Base-by-base conservation (phyloP, 2,797 vertebrate genomes). In the Anabas testudineus region DNA sequence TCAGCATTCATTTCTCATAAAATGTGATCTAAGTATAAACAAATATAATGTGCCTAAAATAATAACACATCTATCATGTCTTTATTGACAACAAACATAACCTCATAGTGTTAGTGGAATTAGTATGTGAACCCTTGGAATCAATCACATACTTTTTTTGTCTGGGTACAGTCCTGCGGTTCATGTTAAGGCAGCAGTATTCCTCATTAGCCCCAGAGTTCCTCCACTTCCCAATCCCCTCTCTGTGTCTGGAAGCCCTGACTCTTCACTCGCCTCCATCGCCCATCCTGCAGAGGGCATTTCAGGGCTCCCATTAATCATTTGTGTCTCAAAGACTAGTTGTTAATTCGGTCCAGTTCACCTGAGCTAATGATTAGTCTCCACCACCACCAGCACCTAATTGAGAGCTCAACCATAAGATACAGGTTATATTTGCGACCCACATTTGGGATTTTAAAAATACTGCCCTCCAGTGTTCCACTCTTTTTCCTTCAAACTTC, bases 351-450 rank as follows among this genome's bases (percentile, higher is more conserved):
- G 64, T 72, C 71, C 69, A 76, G 85, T 84, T 85, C 78, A 52
- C 71, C 76, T 87, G 84, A 88, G 92, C 91, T 67, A 92, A 91
- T 92, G 92, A 93, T 90, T 81, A 89, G 83, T 46, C 63, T 60
- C 49, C 67, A 16, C 37, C 32, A 48, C 76, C 63, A 51, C 41
- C 47, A 46, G 54, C 69, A 63, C 83, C 84, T 84, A 83, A 92
- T 92, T 90, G 92, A 87, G 78, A 87, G 64, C 80, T 87, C 65
- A 72, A 70, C 76, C 65, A 76, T 78, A 73, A 82, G 83, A 32
- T 24, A 9, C 16, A 48, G 53, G 51, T 45, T 70, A 24, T 14
- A 22, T 71, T 63, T 7, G 12, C 54, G 51, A 59, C 28, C 43
- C 24, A 62, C 46, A 78, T 83, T 82, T 74, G 63, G 57, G 46